Evolutionary conservation across 2,888 invertebrate species (phyloP), one percentile per base, ranked within the genome.

Genomic region (Zeuzera pyrina): DNA sequence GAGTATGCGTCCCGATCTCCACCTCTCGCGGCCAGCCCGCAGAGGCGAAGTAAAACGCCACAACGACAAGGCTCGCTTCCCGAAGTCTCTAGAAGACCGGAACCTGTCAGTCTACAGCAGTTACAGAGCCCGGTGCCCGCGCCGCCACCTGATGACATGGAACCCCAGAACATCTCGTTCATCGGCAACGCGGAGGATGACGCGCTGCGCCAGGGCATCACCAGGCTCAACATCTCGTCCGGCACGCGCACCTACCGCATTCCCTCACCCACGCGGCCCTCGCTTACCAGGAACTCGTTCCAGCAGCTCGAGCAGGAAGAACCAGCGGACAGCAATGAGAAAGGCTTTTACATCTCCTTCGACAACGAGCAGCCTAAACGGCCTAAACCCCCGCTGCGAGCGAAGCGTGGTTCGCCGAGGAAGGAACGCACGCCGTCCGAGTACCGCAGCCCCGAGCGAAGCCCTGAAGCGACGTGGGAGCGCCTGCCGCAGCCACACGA

Each of bases 321-420:
- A 31, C 66, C 62, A 47, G 53, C 65, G 49, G 74, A 86, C 55
- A 56, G 83, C 57, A 65, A 85, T 59, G 92, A 93, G 63, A 93
- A 94, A 67, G 93, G 94, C 15, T 97, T 97, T 78, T 97, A 97
- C 70, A 94, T 97, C 59, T 93, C 95, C 30, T 95, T 97, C 64
- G 95, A 95, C 62, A 91, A 92, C 63, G 93, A 93, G 35, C 90
- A 90, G 52, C 94, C 95, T 10, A 93, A 93, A 62, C 86, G 94
- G 55, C 94, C 95, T 10, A 96, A 96, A 68, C 96, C 95, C 1
- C 93, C 94, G 10, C 76, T 95, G 31, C 84, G 95, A 43, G 86
- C 86, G 36, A 93, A 93, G 62, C 86, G 89, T 35, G 84, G 83
- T 19, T 93, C 93, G 3, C 93, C 93, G 1, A 91, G 91, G 57